phyloP scores from a whole-genome alignment of 1,140 invertebrate species.

The Philotrypesis tridentata region DNA sequence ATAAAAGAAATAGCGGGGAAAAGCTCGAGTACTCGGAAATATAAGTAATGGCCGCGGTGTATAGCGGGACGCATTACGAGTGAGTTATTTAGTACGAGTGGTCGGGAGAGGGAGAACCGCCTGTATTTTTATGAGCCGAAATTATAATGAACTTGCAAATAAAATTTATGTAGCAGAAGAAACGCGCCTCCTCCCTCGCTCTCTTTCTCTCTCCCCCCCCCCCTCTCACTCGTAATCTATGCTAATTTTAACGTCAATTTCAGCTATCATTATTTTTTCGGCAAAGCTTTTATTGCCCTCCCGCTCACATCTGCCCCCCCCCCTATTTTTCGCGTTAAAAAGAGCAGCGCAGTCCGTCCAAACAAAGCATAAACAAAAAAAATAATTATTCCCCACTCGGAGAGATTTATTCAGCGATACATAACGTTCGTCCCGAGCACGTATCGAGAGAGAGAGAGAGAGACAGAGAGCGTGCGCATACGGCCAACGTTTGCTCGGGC shows the following conservation, averaged over 20 bases:
- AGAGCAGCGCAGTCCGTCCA: neutral
- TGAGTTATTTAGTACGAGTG: conserved; percentile 25
- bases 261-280: neutral
- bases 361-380: neutral
- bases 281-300: conserved; percentile 14
- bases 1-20: neutral
- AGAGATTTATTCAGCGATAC: neutral
- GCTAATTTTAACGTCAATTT: conserved; percentile 33
- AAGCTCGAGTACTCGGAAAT: neutral
- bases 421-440: neutral
- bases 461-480: too few relatives aligned
- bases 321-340: neutral
- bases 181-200: neutral
- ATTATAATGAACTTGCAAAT: conserved; percentile 44
- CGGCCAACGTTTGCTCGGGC: too few relatives aligned
- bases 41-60: conserved; percentile 30
- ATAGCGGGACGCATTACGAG: conserved; percentile 35
- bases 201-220: too few relatives aligned
- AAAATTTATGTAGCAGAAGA: conserved; percentile 39
- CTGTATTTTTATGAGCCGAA: conserved; percentile 42
- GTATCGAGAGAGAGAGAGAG: neutral
- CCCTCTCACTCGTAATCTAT: conserved; percentile 30
- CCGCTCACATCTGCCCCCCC: too few relatives aligned
- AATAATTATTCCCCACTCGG: neutral
- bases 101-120: neutral